Conservation (phyloP, 1,140 invertebrate genomes). For the Drosophila pruinosa region DNA sequence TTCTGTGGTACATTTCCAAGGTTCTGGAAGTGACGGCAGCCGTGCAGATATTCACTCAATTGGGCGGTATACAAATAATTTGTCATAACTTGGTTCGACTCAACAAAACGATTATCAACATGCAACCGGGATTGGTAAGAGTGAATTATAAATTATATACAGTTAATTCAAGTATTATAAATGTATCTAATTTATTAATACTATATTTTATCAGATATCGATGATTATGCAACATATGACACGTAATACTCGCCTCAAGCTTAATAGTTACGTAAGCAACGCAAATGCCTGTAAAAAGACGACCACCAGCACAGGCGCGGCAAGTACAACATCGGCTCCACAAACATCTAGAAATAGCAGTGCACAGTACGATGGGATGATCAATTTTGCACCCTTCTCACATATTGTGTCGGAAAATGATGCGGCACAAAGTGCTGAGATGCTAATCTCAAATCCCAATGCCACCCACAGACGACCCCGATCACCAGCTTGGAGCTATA, state of each 20-base stretch:
- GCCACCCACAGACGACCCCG: slow-evolving; percentile 91
- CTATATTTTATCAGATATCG: slow-evolving; percentile 83
- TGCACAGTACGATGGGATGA: slow-evolving; percentile 86
- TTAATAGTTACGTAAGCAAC: slow-evolving; percentile 48
- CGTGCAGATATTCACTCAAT: slow-evolving; percentile 86
- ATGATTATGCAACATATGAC: slow-evolving; percentile 88
- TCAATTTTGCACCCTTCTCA: slow-evolving; percentile 95
- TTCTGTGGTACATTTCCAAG: slow-evolving; percentile 89
- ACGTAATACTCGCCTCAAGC: slow-evolving; percentile 79
- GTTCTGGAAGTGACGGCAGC: slow-evolving; percentile 88
- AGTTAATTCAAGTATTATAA: not conserved
- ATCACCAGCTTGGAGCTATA: slow-evolving; percentile 95
- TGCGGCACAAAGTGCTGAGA: slow-evolving; percentile 93
- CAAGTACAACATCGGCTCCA: slow-evolving; percentile 27
- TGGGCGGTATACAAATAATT: slow-evolving; percentile 86
- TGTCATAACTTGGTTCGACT: slow-evolving; percentile 86
- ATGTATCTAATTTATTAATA: not conserved
- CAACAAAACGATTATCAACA: slow-evolving; percentile 83
- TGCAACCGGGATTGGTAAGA: slow-evolving; percentile 82
- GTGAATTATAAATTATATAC: not conserved
- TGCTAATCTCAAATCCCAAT: slow-evolving; percentile 90
- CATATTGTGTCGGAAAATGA: slow-evolving; percentile 92
- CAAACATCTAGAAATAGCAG: slow-evolving; percentile 45
- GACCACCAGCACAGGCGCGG: slow-evolving; percentile 36
- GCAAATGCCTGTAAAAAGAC: slow-evolving; percentile 59